Percentiles rank a stretch among this genome's conserved stretches.
phyloP scores from a whole-genome alignment of 1,140 invertebrate species.

The Sminthurinus signatus region DNA sequence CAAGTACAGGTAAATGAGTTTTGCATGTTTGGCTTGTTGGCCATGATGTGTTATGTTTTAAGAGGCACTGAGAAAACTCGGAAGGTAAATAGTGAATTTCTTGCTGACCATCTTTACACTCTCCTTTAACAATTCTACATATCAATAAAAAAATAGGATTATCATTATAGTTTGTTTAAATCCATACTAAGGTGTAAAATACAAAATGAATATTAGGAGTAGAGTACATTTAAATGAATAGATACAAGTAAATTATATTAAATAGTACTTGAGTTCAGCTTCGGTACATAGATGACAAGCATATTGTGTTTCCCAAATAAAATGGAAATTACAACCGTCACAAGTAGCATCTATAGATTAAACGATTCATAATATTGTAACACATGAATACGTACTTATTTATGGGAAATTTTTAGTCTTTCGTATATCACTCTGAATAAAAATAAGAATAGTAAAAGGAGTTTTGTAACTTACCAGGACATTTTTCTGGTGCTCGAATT shows the following conservation, averaged over 20 bases:
- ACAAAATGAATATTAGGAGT: not conserved
- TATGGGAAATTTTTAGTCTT: too few species aligned
- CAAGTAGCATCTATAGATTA: constrained; percentile 60
- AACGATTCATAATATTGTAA: too few species aligned
- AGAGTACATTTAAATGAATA: not conserved
- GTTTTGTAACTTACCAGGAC: too few species aligned
- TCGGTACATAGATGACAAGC: constrained; percentile 54
- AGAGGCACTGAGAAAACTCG: constrained; percentile 45
- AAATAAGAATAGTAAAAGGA: too few species aligned
- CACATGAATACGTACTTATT: too few species aligned
- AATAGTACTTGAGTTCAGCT: constrained; percentile 47
- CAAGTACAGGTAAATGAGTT: constrained; percentile 44
- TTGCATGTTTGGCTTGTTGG: constrained; percentile 42
- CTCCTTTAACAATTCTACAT: constrained; percentile 51
- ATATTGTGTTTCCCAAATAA: constrained; percentile 50
- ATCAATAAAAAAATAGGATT: not conserved
- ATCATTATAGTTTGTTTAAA: not conserved
- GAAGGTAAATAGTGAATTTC: constrained; percentile 52
- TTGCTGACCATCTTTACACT: constrained; percentile 53
- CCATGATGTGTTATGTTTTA: constrained; percentile 38
- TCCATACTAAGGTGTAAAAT: not conserved
- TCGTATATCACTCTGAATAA: too few species aligned
- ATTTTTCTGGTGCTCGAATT: constrained; percentile 50
- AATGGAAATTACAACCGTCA: constrained; percentile 58
- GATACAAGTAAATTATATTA: not conserved